Evolutionary conservation across 2,797 vertebrate genomes (phyloP), one percentile per base, ranked within the genome.

Genomic region (Sebastes minor): DNA sequence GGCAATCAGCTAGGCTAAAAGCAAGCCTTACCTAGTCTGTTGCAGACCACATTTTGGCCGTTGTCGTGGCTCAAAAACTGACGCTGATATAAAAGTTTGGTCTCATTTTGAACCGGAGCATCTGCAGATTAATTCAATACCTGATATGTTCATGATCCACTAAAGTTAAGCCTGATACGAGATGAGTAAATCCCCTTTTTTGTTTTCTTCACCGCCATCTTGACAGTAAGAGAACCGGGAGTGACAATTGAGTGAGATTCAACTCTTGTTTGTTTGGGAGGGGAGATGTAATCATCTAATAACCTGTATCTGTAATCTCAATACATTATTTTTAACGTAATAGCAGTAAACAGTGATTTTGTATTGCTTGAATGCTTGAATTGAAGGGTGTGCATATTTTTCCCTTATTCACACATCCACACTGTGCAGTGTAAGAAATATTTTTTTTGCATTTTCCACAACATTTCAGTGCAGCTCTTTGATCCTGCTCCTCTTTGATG

Each of bases 401-500:
- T 6, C 22, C 9, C 12, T 35, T 32, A 20, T n/a, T 68, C 59
- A 18, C 38, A 67, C 30, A 22, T 65, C 27, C 57, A 52, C 65
- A 20, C 20, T 59, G 35, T 72, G 49, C 56, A 49, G 6, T 79
- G 23, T 59, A 28, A 11, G 30, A 38, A 20, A 10, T 42, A 3
- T 1, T 42, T 42, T 16, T 42, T 42, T 42, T 42, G 38, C 14
- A 42, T 70, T 82, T 86, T 55, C 53, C 57, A 23, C 77, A 81
- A 35, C 74, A 38, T 78, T 78, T 81, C 68, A 23, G 33, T 70
- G 25, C 61, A 52, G 16, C 67, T 66, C 86, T 91, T 90, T 91
- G 78, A 93, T 89, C 61, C 32, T 2, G 42, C 64, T 82, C 28
- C 55, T 61, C 80, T 88, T 87, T 89, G 86, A 88, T 74, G 62